Conservation (phyloP, 2,888 invertebrate genomes). For the Nomada hirtipes region DNA sequence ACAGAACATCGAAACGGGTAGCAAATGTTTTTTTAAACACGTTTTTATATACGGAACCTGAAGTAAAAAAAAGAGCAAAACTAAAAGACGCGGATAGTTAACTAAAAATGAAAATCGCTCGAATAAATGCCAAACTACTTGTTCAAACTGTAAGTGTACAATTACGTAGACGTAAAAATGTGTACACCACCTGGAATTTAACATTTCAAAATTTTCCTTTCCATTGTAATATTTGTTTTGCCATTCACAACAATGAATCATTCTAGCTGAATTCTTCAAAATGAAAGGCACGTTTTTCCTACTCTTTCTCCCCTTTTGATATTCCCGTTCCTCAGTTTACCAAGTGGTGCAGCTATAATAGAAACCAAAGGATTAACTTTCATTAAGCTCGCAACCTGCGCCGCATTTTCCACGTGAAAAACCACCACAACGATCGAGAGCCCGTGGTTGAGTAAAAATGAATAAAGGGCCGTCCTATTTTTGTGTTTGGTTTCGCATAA, state of each 20-base stretch:
- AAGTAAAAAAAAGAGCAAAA: background rate
- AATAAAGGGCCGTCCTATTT: background rate
- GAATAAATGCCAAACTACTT: constrained; percentile 13
- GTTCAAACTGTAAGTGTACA: background rate
- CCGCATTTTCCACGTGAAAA: constrained; percentile 20
- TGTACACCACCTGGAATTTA: no score
- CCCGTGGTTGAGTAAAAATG: constrained; percentile 26
- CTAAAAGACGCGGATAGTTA: background rate
- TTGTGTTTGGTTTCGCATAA: constrained; percentile 24
- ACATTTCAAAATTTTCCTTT: background rate
- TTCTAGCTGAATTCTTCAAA: constrained; percentile 15
- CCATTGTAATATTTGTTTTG: background rate
- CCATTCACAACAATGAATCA: constrained; percentile 10
- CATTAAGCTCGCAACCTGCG: constrained; percentile 6
- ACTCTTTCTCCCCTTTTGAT: constrained; percentile 1
- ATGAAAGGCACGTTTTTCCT: constrained; percentile 7
- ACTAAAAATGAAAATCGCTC: constrained; percentile 6
- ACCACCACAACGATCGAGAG: constrained; percentile 29
- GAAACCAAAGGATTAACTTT: constrained; percentile 6
- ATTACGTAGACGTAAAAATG: background rate
- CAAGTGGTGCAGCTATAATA: constrained; percentile 1
- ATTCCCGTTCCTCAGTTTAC: background rate
- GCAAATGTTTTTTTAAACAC: no score
- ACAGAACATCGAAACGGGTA: no score
- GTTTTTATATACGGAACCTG: background rate